Evolutionary conservation across 2,888 invertebrate species (phyloP).

Genomic region (Drosophila multiciliata): DNA sequence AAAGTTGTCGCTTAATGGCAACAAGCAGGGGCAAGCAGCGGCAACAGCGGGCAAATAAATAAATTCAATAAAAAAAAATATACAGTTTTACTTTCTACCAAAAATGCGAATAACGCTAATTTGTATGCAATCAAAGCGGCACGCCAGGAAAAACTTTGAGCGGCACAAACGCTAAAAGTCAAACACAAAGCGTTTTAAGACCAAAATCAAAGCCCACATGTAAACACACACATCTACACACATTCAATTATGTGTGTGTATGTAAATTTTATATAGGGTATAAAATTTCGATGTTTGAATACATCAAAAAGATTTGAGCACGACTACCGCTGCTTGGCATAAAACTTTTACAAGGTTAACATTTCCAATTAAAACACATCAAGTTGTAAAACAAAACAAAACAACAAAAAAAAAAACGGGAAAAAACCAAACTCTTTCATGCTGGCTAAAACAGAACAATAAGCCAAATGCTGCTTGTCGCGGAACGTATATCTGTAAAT

Average conservation of each 20-base stretch:
- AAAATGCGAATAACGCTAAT: constrained; percentile 78
- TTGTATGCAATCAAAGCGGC: constrained; percentile 74
- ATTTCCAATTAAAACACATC: constrained; percentile 53
- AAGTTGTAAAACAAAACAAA: constrained; percentile 25
- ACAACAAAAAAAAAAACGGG: background rate
- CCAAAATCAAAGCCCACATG: constrained; percentile 45
- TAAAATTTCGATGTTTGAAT: constrained; percentile 23
- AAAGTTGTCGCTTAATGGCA: constrained; percentile 66
- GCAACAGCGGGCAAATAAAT: constrained; percentile 58
- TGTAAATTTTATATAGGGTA: constrained; percentile 25
- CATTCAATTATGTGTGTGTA: background rate
- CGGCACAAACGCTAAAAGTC: constrained; percentile 50
- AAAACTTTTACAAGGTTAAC: constrained; percentile 51
- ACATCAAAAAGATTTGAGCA: constrained; percentile 66
- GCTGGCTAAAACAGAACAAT: constrained; percentile 45
- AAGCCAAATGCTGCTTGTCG: constrained; percentile 24
- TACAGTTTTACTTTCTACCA: constrained; percentile 78
- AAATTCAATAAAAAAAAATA: constrained; percentile 68
- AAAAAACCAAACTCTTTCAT: constrained; percentile 17
- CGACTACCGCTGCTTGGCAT: constrained; percentile 19
- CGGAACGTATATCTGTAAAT: constrained; percentile 18
- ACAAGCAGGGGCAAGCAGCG: constrained; percentile 12
- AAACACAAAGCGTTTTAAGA: constrained; percentile 46
- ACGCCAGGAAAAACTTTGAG: constrained; percentile 64
- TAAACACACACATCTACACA: constrained; percentile 2